Evolutionary conservation across 2,113 vertebrate genomes (phyloP), one percentile per base, ranked within the genome.

Genomic region (Engystomops pustulosus): DNA sequence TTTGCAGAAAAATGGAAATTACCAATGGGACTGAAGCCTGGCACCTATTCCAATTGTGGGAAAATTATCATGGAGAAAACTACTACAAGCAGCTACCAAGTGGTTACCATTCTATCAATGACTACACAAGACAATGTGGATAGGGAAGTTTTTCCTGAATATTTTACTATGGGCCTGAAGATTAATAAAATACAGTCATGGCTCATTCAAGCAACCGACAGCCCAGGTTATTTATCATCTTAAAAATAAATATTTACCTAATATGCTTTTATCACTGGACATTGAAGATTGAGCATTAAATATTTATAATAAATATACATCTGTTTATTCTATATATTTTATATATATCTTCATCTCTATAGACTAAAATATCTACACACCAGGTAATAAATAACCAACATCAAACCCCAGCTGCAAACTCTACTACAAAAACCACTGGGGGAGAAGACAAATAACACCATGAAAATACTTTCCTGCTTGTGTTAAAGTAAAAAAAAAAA

Each of bases 401-500:
- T 45, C 38, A 17, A 1, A 10, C 68, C 67, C 41, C 41, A 27
- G 69, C 20, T 23, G 15, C 38, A 47, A 72, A 72, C 69, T 15
- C 38, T 4, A 71, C 38, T 4, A 41, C 36, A 25, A 71, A 36
- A 71, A n/a, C 6, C 17, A 45, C n/a, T 15, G 6, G 30, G 38
- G 44, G 34, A 49, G 9, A n/a, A 32, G 47, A 78, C 32, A 4
- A n/a, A 51, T 32, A 36, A 49, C 25, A 17, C 11, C 10, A 7
- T 20, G 36, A 74, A 36, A 20, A 45, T 23, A 25, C 34, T 15
- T 47, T n/a, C 81, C n/a, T 3, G 38, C 81, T 76, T 49, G 75
- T n/a, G n/a, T n/a, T n/a, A n/a, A n/a, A n/a, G n/a, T 84, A 67
- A 34, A 84, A 78, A 69, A 78, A 78, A 70, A 69, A 67, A 84